phyloP scores from a whole-genome alignment of 2,888 invertebrate species.

The Tetragonisca angustula region DNA sequence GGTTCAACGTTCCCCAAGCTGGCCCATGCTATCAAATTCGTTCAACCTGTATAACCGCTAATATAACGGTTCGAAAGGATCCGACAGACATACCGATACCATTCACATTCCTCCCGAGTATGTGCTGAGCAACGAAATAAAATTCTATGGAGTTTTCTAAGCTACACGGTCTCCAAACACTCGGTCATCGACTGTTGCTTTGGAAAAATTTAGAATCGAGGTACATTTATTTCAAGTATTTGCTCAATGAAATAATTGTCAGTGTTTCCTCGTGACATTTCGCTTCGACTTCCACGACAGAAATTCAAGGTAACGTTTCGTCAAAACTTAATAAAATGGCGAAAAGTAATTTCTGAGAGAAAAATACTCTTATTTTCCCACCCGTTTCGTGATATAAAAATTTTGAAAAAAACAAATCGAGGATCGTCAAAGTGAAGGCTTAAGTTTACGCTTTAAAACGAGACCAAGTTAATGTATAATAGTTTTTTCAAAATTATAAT shows the following conservation, averaged over 20 bases:
- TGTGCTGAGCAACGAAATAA: too few species aligned
- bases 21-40: constrained; percentile 61
- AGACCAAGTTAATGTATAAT: too few species aligned
- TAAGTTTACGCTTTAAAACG: too few species aligned
- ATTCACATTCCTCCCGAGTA: background rate
- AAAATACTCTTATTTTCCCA: too few species aligned
- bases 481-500: too few species aligned
- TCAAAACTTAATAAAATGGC: too few species aligned
- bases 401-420: too few species aligned
- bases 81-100: constrained; percentile 26
- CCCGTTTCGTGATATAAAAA: too few species aligned
- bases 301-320: too few species aligned
- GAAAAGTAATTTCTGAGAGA: too few species aligned
- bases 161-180: background rate
- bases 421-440: too few species aligned
- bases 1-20: constrained; percentile 74
- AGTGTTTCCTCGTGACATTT: background rate
- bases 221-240: background rate
- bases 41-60: constrained; percentile 59
- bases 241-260: background rate
- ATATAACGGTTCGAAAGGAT: constrained; percentile 67
- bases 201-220: background rate
- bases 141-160: background rate
- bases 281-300: background rate
- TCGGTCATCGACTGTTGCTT: background rate